Base-by-base conservation (phyloP, 2,888 invertebrate species). In the Bruchidius siliquastri region DNA sequence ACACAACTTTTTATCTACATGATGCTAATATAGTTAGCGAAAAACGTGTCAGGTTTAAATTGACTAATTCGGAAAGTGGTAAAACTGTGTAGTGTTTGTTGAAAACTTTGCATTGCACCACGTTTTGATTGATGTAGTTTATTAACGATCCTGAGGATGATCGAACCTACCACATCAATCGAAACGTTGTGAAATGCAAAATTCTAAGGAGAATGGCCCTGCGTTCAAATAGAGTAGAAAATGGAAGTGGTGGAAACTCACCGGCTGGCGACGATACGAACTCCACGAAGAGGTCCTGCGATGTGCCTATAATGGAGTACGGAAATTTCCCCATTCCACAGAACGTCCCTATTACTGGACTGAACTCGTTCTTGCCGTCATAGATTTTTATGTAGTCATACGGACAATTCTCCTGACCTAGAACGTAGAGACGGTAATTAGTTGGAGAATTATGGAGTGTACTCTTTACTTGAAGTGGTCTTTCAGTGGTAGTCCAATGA, bases 251-350 rank as follows among this genome's bases (percentile, higher is more conserved):
- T 32, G 67, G 22, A 73, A 68, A 68, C 74, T 83, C 86, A 91
- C 91, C 96, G 80, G 96, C 96, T 67, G 95, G 93, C 2, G 96
- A 95, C 68, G 95, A 95, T 78, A 96, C 93, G 83, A 96, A 96
- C 85, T 96, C 96, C 72, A 96, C 95, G 83, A 94, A 95, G 80
- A 96, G 89, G 83, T 95, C 94, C 81, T 94, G 94, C 21, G 96
- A 95, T 70, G 96, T 96, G 18, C 96, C 96, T 81, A 96, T 96
- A 84, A 97, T 96, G 82, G 96, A 96, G 88, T 96, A 96, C 0
- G 96, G 96, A 82, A 96, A 96, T 86, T 96, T 96, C 70, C 96
- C 96, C 92, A 96, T 94, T 0, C 96, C 96, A 84, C 96, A 96
- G 84, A 96, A 96, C 6, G 95, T 96, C 4, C 96, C 96, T 79